Evolutionary conservation across 2,888 invertebrate genomes (phyloP).

Genomic region (Rotaria macrura): DNA sequence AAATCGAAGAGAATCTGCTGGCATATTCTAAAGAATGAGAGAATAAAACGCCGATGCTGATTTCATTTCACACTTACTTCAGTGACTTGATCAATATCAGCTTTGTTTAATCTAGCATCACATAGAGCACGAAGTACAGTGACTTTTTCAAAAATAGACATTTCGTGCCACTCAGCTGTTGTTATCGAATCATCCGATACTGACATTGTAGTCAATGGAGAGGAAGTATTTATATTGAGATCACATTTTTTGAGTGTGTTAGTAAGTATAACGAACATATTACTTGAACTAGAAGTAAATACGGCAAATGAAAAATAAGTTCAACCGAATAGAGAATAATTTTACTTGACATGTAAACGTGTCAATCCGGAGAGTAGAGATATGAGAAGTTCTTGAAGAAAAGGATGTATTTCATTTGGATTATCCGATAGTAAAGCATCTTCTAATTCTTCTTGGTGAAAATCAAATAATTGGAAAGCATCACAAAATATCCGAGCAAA

Average conservation of each 20-base stretch:
- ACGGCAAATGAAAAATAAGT: neutral
- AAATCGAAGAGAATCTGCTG: slow-evolving; percentile 23
- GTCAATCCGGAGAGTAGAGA: neutral
- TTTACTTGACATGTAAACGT: slow-evolving; percentile 10
- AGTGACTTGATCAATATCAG: slow-evolving; percentile 23
- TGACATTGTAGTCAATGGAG: neutral
- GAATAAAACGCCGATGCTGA: no score
- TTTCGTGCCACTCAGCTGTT: neutral
- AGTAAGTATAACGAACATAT: neutral
- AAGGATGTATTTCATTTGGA: slow-evolving; percentile 2
- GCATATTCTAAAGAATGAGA: neutral
- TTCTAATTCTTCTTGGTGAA: slow-evolving; percentile 19
- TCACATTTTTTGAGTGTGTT: neutral
- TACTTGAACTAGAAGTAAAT: neutral
- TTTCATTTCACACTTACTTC: neutral
- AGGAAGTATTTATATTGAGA: neutral
- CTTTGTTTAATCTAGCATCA: slow-evolving; percentile 16
- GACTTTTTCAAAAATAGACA: neutral
- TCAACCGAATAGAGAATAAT: neutral
- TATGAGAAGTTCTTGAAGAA: slow-evolving; percentile 12
- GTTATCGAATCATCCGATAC: neutral
- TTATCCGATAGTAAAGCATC: slow-evolving; percentile 12
- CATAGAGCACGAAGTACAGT: slow-evolving; percentile 18
- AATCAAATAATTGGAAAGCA: neutral
- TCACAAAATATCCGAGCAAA: slow-evolving; percentile 12